Evolutionary conservation across 2,113 vertebrate genomes (phyloP).

Genomic region (Campylomormyrus numenius): DNA sequence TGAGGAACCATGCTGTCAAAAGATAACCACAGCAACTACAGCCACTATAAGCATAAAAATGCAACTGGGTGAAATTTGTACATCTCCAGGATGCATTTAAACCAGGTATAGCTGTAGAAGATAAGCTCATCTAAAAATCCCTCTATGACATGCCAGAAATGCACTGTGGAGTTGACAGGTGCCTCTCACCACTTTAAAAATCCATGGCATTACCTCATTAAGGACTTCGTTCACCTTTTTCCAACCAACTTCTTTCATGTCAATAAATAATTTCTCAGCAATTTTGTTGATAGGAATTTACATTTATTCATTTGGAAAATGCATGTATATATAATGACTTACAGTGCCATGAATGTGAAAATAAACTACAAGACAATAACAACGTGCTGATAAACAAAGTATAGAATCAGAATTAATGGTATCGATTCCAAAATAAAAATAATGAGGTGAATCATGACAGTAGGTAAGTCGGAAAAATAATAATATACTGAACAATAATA

Average conservation of each 20-base stretch:
- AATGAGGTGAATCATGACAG: neutral
- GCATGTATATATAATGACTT: neutral
- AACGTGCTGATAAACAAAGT: neutral
- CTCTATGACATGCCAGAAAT: neutral
- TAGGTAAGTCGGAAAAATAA: no score
- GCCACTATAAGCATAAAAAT: neutral
- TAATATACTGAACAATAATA: no score
- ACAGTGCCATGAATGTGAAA: neutral
- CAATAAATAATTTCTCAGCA: neutral
- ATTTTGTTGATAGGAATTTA: neutral
- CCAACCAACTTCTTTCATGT: neutral
- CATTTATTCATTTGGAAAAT: neutral
- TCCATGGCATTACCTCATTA: neutral
- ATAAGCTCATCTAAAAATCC: neutral
- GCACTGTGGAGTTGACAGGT: neutral
- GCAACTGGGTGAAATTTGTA: neutral
- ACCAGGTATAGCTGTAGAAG: neutral
- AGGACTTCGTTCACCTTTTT: neutral
- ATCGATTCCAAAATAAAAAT: neutral
- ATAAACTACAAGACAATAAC: neutral
- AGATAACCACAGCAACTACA: neutral
- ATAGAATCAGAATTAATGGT: neutral
- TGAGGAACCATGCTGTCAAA: neutral
- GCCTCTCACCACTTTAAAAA: neutral
- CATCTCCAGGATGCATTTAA: neutral